Evolutionary conservation across 2,888 invertebrate genomes (phyloP).

Genomic region (Aphelenchoides bicaudatus): DNA sequence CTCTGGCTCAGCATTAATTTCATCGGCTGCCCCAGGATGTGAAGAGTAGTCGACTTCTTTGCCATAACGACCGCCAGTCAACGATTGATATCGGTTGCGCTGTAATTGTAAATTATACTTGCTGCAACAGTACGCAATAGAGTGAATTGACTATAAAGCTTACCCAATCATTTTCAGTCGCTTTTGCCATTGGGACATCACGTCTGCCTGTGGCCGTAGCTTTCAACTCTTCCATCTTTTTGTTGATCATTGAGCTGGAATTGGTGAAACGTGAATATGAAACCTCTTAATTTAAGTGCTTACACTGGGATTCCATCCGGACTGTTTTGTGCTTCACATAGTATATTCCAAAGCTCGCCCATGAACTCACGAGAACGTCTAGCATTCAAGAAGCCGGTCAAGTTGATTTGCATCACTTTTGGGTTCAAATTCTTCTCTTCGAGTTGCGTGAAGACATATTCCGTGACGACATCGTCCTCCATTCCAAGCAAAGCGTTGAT

Average conservation of each 20-base stretch:
- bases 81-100: slow-evolving; percentile 30
- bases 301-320: slow-evolving; percentile 93
- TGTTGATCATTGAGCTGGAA: slow-evolving; percentile 75
- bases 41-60: slow-evolving; percentile 25
- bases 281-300: slow-evolving; percentile 65
- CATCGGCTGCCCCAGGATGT: slow-evolving; percentile 17
- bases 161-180: slow-evolving; percentile 36
- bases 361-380: slow-evolving; percentile 95
- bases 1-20: neutral
- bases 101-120: neutral
- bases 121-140: neutral
- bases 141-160: neutral
- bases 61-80: slow-evolving; percentile 39
- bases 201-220: slow-evolving; percentile 65
- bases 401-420: slow-evolving; percentile 71
- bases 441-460: slow-evolving; percentile 96
- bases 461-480: slow-evolving; percentile 97
- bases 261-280: neutral
- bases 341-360: slow-evolving; percentile 90
- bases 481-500: slow-evolving; percentile 91
- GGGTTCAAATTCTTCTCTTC: slow-evolving; percentile 71
- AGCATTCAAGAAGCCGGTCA: slow-evolving; percentile 96
- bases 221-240: slow-evolving; percentile 92
- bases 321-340: slow-evolving; percentile 90
- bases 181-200: slow-evolving; percentile 23